phyloP scores from a whole-genome alignment of 37 sponge, comb jelly and placozoan genomes.

The Eunapius fragilis region DNA sequence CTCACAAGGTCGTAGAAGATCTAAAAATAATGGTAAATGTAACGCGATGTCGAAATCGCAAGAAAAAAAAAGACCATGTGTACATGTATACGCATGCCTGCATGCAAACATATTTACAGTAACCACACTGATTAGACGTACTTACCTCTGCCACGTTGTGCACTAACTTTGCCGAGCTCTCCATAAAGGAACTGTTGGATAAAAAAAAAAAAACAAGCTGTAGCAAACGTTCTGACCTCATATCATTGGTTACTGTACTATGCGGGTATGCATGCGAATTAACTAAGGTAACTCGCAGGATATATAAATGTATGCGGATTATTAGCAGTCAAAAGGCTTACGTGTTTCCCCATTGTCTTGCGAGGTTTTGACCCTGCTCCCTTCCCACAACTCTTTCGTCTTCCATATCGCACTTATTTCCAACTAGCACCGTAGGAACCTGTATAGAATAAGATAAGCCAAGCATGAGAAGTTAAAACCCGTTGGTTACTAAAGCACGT shows the following conservation, averaged over 20 bases:
- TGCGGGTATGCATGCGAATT: no score
- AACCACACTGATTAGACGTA: neutral
- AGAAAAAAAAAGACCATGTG: no score
- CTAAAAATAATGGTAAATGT: constrained; percentile 39
- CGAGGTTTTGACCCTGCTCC: constrained; percentile 93
- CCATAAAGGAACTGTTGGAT: constrained; percentile 82
- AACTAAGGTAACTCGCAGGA: no score
- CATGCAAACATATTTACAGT: neutral
- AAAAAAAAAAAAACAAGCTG: neutral
- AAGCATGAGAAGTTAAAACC: no score
- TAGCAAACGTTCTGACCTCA: no score
- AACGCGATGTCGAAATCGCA: neutral
- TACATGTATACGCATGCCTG: no score
- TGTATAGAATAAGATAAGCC: constrained; percentile 4
- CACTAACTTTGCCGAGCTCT: constrained; percentile 94
- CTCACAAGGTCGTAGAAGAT: constrained; percentile 97
- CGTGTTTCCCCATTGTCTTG: constrained; percentile 77
- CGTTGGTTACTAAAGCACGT: no score
- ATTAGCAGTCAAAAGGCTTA: neutral
- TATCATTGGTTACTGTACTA: neutral
- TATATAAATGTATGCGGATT: no score
- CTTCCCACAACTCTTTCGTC: constrained; percentile 98
- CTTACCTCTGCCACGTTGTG: constrained; percentile 95
- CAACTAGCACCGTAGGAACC: constrained; percentile 98
- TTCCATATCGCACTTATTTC: constrained; percentile 98